Conservation (phyloP, 2,888 invertebrate genomes). For the Proisotoma minuta region DNA sequence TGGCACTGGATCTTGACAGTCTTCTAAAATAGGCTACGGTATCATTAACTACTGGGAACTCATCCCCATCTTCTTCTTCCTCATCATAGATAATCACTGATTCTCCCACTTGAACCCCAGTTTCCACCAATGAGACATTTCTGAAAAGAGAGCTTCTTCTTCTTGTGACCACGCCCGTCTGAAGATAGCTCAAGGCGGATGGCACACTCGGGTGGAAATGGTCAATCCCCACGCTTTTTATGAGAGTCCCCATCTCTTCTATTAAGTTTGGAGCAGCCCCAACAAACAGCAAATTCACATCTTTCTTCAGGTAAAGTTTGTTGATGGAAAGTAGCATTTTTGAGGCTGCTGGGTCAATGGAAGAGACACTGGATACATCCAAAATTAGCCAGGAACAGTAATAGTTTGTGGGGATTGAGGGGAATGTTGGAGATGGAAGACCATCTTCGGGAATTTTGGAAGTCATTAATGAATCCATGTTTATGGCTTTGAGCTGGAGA, state of each 20-base stretch:
- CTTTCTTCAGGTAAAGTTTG: conserved; percentile 30
- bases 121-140: background rate
- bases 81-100: background rate
- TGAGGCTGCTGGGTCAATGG: conserved; percentile 57
- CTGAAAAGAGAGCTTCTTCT: background rate
- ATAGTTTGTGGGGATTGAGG: too few species aligned
- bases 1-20: background rate
- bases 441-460: too few species aligned
- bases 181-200: conserved; percentile 50
- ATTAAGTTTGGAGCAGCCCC: conserved; percentile 45
- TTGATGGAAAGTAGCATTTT: conserved; percentile 35
- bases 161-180: background rate
- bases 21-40: background rate
- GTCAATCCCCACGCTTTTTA: conserved; percentile 50
- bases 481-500: too few species aligned
- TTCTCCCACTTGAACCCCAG: background rate
- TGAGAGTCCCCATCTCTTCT: conserved; percentile 49
- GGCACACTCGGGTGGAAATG: conserved; percentile 53
- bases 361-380: conserved; percentile 62
- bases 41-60: background rate
- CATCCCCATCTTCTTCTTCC: background rate
- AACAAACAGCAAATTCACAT: conserved; percentile 28
- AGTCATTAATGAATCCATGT: too few species aligned
- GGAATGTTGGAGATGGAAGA: background rate
- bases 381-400: conserved; percentile 52